phyloP scores from a whole-genome alignment of 1,140 invertebrate genomes.

The Dufourea novaeangliae region DNA sequence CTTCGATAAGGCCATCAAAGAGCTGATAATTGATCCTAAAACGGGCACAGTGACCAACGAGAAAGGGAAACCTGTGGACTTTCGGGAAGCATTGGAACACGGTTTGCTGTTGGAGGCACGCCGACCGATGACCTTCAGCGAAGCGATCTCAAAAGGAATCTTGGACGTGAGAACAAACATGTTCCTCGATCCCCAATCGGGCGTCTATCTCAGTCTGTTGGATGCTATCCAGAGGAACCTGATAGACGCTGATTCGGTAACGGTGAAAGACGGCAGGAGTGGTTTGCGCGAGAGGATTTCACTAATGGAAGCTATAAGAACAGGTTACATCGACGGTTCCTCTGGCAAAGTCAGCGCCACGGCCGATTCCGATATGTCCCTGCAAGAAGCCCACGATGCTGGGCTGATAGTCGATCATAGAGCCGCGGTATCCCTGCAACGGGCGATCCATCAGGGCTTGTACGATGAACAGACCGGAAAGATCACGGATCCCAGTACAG shows the following conservation, averaged over 20 bases:
- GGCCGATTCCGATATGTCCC: slow-evolving; percentile 80
- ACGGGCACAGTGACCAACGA: slow-evolving; percentile 86
- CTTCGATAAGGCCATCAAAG: slow-evolving; percentile 91
- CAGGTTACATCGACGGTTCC: slow-evolving; percentile 88
- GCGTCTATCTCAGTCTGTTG: slow-evolving; percentile 87
- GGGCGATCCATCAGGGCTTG: slow-evolving; percentile 92
- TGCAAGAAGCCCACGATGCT: slow-evolving; percentile 90
- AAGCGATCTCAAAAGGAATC: slow-evolving; percentile 91
- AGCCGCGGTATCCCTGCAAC: slow-evolving; percentile 91
- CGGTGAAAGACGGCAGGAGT: slow-evolving; percentile 90
- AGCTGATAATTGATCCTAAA: slow-evolving; percentile 89
- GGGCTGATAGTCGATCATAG: slow-evolving; percentile 91
- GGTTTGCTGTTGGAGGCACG: slow-evolving; percentile 91
- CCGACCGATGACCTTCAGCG: slow-evolving; percentile 90
- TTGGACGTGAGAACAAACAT: slow-evolving; percentile 88
- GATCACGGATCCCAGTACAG: slow-evolving; percentile 89
- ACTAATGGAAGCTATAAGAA: slow-evolving; percentile 88
- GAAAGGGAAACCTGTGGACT: slow-evolving; percentile 87
- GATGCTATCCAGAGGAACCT: slow-evolving; percentile 89
- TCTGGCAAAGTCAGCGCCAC: slow-evolving; percentile 85
- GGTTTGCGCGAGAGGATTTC: slow-evolving; percentile 89
- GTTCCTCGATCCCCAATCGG: slow-evolving; percentile 91
- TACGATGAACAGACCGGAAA: slow-evolving; percentile 92
- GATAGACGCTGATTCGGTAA: slow-evolving; percentile 91
- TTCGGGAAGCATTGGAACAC: slow-evolving; percentile 92